A percentile compares a stretch with the other conserved stretches of the same genome.
phyloP scores from a whole-genome alignment of 2,888 invertebrate species.

The Eilema caniola region DNA sequence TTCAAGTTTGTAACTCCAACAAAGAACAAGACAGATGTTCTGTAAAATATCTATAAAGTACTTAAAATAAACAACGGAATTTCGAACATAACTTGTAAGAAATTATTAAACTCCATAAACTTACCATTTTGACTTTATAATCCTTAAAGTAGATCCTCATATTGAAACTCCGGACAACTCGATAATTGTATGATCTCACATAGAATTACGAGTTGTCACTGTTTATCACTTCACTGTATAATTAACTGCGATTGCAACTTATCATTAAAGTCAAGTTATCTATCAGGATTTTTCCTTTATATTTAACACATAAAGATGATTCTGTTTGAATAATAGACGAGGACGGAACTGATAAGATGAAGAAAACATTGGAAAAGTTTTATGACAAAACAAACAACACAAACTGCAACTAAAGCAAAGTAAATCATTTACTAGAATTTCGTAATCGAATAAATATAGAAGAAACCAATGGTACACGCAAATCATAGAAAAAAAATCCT shows the following conservation, averaged over 20 bases:
- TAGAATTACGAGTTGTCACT: conserved; percentile 71
- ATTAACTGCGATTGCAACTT: conserved; percentile 7
- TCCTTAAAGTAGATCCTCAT: conserved; percentile 85
- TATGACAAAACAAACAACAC: background rate
- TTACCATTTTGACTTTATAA: conserved; percentile 77
- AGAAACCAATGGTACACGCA: background rate
- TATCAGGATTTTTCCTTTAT: background rate
- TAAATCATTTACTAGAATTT: background rate
- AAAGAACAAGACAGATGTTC: background rate
- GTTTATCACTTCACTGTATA: conserved; percentile 35
- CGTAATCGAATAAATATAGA: background rate
- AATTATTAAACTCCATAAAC: conserved; percentile 45
- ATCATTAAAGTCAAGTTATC: background rate
- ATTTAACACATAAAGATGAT: background rate
- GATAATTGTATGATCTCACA: conserved; percentile 77
- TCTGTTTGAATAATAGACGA: background rate
- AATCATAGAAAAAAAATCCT: background rate
- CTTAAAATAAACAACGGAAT: background rate
- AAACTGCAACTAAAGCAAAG: background rate
- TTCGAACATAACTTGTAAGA: background rate
- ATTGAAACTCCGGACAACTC: conserved; percentile 62
- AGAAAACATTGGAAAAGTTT: background rate
- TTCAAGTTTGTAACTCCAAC: background rate
- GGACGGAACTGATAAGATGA: background rate
- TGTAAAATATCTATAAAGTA: conserved; percentile 6